Evolutionary conservation across 2,888 invertebrate genomes (phyloP).

Genomic region (Cyaniris semiargus): DNA sequence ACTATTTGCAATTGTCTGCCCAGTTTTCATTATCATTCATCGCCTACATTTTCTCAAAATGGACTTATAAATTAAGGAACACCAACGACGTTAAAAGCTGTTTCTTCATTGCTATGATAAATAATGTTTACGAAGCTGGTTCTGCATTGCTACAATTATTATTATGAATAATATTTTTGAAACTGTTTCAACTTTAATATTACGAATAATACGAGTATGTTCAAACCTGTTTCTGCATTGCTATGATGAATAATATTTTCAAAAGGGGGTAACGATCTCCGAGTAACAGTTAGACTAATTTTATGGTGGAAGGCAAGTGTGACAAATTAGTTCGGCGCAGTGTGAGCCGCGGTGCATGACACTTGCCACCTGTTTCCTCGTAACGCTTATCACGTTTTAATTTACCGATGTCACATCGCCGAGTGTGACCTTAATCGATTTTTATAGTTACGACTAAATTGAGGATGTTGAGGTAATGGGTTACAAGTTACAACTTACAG

Average conservation of each 20-base stretch:
- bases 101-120: background rate
- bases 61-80: background rate
- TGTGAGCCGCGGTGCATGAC: slow-evolving; percentile 49
- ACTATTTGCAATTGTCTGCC: background rate
- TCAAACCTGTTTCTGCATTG: background rate
- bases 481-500: background rate
- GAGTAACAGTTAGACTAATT: slow-evolving; percentile 58
- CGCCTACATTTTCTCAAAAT: slow-evolving; percentile 11
- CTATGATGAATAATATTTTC: background rate
- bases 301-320: slow-evolving; percentile 48
- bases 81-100: background rate
- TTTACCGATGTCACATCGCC: slow-evolving; percentile 34
- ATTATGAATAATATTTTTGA: too few species aligned
- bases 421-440: slow-evolving; percentile 57
- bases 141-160: too few species aligned
- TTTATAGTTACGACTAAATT: slow-evolving; percentile 34
- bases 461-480: background rate
- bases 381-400: slow-evolving; percentile 52
- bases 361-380: slow-evolving; percentile 50
- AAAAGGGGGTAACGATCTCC: slow-evolving; percentile 13
- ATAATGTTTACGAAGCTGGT: too few species aligned
- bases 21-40: background rate
- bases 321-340: slow-evolving; percentile 56
- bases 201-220: too few species aligned
- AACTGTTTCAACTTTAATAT: too few species aligned